phyloP scores from a whole-genome alignment of 2,797 vertebrate genomes.

The Anguilla pacifica region DNA sequence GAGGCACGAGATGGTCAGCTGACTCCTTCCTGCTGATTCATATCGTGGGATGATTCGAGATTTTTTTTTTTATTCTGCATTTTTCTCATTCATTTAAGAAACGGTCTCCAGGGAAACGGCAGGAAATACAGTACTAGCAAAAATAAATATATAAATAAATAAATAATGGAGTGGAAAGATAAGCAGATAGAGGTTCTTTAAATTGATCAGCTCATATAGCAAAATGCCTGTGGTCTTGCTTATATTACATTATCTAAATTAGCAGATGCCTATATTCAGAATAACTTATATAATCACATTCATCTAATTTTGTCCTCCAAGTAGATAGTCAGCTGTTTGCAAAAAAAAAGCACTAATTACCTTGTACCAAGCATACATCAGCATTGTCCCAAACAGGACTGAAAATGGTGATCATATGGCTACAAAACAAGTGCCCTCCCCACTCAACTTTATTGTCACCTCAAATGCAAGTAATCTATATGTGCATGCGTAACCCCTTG shows the following conservation, averaged over 20 bases:
- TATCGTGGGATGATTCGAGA: constrained; percentile 37
- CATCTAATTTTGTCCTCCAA: background rate
- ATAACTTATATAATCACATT: background rate
- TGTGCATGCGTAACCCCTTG: background rate
- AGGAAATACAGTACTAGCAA: constrained; percentile 43
- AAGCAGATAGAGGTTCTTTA: background rate
- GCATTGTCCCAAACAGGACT: background rate
- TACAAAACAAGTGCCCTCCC: background rate
- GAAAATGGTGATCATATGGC: background rate
- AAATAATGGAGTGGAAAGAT: constrained; percentile 28
- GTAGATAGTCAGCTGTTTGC: background rate
- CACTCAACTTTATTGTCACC: background rate
- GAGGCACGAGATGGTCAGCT: background rate
- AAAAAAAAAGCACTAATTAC: background rate
- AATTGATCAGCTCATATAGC: constrained; percentile 20
- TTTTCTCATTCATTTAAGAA: constrained; percentile 44
- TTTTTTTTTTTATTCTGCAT: constrained; percentile 25
- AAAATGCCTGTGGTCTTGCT: background rate
- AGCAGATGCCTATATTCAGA: background rate
- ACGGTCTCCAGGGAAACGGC: constrained; percentile 44
- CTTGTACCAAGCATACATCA: background rate
- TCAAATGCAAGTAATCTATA: background rate
- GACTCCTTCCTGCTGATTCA: constrained; percentile 44
- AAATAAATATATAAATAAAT: background rate
- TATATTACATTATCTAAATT: background rate